Conservation (phyloP, 2,113 vertebrate genomes). For the Eudyptes chrysolophus region DNA sequence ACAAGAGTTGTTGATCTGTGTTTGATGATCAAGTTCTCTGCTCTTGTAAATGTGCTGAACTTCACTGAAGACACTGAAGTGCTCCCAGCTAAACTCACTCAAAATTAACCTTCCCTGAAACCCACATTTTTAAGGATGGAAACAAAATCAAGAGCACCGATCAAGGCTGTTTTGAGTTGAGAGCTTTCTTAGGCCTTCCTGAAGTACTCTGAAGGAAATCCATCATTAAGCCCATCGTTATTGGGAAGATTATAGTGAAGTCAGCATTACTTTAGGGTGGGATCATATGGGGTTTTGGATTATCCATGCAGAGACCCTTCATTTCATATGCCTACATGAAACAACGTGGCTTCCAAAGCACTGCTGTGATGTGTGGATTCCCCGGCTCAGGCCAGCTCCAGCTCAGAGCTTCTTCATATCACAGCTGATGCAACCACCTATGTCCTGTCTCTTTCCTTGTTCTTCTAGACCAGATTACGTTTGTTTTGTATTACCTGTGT, state of each 20-base stretch:
- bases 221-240: neutral
- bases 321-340: neutral
- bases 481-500: neutral
- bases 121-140: neutral
- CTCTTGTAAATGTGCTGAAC: neutral
- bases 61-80: neutral
- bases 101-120: neutral
- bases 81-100: neutral
- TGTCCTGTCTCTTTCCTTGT: neutral
- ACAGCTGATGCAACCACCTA: neutral
- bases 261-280: neutral
- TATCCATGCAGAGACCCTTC: neutral
- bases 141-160: neutral
- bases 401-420: neutral
- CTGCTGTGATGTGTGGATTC: neutral
- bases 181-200: neutral
- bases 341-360: neutral
- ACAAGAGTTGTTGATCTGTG: neutral
- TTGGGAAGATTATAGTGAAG: neutral
- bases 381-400: neutral
- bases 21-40: neutral
- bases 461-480: neutral
- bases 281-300: neutral
- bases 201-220: neutral
- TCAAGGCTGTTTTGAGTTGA: neutral